Conservation (phyloP, 53 echinoderm and acorn worm species). For the Zoroaster sp. region DNA sequence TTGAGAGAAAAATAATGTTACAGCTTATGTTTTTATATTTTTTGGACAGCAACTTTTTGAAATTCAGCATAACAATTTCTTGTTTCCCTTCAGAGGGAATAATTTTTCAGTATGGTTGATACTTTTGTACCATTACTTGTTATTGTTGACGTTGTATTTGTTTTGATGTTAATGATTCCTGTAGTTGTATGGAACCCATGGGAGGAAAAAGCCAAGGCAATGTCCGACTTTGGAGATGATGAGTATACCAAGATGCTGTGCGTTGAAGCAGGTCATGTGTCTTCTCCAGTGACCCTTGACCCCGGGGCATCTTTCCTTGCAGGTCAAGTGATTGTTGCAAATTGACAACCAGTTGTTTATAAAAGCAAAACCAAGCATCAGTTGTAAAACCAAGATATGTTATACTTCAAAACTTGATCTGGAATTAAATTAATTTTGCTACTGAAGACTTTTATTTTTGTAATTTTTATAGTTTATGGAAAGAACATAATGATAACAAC, state of each 20-base stretch:
- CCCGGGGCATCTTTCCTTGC: slow-evolving; percentile 74
- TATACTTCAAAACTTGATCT: not conserved
- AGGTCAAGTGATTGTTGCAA: slow-evolving; percentile 61
- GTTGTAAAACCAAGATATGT: not conserved
- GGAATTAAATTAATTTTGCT: not conserved
- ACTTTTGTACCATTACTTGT: too few relatives aligned
- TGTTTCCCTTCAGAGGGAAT: too few relatives aligned
- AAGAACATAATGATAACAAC: too few relatives aligned
- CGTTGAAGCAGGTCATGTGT: slow-evolving; percentile 91
- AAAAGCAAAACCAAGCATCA: not conserved
- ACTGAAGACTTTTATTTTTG: too few relatives aligned
- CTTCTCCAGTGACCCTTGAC: slow-evolving; percentile 70
- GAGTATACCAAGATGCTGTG: slow-evolving; percentile 95
- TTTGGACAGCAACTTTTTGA: too few relatives aligned
- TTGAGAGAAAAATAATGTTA: too few relatives aligned
- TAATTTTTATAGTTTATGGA: too few relatives aligned
- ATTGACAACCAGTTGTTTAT: slow-evolving; percentile 14
- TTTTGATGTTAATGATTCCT: slow-evolving; percentile 3
- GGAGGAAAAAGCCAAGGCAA: slow-evolving; percentile 91
- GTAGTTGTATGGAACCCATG: slow-evolving; percentile 99
- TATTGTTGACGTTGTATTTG: not conserved
- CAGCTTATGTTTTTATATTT: too few relatives aligned
- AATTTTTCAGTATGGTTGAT: too few relatives aligned
- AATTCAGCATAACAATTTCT: too few relatives aligned
- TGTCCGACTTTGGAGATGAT: slow-evolving; percentile 99